A percentile compares a stretch with the other conserved stretches of the same genome.
Evolutionary conservation across 2,113 vertebrate genomes (phyloP).

Genomic region (Campylomormyrus tamandua): DNA sequence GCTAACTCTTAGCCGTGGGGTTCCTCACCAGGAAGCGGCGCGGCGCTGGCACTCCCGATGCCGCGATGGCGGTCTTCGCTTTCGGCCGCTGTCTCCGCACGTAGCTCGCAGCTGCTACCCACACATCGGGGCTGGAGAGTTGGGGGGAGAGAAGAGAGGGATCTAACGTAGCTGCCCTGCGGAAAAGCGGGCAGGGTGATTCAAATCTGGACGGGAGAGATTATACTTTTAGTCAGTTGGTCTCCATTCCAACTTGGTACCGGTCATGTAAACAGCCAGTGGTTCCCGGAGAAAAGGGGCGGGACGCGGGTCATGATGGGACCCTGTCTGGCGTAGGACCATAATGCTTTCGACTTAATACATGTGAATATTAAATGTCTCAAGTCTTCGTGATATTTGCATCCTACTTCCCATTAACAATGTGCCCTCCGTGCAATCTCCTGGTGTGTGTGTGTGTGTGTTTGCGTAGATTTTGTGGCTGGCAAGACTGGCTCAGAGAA

Average conservation of each 20-base stretch:
- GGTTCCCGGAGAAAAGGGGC: conserved; percentile 65
- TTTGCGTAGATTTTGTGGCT: neutral
- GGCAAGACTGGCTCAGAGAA: neutral
- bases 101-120: conserved; percentile 33
- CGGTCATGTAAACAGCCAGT: conserved; percentile 73
- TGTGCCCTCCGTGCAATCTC: neutral
- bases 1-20: neutral
- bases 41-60: neutral
- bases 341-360: neutral
- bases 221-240: neutral
- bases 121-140: neutral
- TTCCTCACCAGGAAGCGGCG: conserved; percentile 22
- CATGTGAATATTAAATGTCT: neutral
- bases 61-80: conserved; percentile 5
- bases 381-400: neutral
- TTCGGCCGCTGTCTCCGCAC: conserved; percentile 8
- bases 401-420: neutral
- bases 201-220: neutral
- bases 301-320: conserved; percentile 41
- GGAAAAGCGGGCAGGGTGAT: neutral
- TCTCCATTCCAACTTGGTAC: conserved; percentile 48
- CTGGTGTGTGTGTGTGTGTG: neutral
- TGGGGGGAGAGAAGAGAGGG: neutral
- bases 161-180: neutral
- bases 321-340: neutral